Base-by-base conservation (phyloP, 2,888 invertebrate species). In the Oligia latruncula region DNA sequence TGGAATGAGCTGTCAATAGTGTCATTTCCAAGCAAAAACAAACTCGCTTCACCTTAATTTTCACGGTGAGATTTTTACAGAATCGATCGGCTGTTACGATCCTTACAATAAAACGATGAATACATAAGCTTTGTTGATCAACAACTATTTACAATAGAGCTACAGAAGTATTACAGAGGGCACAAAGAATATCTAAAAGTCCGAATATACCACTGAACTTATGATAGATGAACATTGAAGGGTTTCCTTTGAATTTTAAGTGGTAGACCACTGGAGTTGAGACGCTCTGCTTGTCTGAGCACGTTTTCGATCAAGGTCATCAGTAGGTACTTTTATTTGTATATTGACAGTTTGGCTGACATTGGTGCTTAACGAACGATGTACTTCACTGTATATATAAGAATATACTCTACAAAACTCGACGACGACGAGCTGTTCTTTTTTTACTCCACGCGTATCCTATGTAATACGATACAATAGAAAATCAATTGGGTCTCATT, bases 161-260 rank as follows among this genome's bases (percentile, higher is more conserved):
- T 77, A 46, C 43, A 64, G 15, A 72, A 77, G 23, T 73, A 43
- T 55, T 73, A 23, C 64, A 73, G 46, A 23, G 46, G 65, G 13
- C 55, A 55, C 49, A 35, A 77, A 52, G 49, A 73, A 23, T 72
- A 65, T 46, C 72, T 17, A 77, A 71, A 71, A 77, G 40, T 43
- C 35, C 3, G 55, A 65, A 65, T 55, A 64, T 52, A 52, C 62
- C 40, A 65, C 40, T n/a, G 49, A 60, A 15, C 20, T 20, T 65
- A 20, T 35, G 20, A 35, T 35, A 35, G 17, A 20, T 35, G 29
- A 35, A 60, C 4, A 11, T 40, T 65, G 20, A 20, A 65, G 35
- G 65, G 20, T 11, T 65, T 65, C 20, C 20, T 40, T 40, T 20
- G 11, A 20, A 20, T 65, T 65, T 40, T 11, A 40, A 11, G 35